Base-by-base conservation (phyloP, 1,140 invertebrate species). In the Rhynchophorus ferrugineus region DNA sequence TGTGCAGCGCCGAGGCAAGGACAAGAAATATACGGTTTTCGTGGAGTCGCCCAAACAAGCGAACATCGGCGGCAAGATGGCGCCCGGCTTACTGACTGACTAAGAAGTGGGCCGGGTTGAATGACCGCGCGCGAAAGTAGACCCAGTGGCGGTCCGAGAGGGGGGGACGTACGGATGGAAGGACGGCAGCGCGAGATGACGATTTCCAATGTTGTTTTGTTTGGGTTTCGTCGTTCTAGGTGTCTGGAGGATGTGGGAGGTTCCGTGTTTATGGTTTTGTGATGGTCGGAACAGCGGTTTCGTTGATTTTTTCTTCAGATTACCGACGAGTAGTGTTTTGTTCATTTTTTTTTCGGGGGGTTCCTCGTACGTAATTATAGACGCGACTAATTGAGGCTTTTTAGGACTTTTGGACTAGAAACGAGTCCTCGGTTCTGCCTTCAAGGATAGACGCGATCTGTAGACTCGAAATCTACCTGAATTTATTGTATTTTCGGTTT, bases 1-100 rank as follows among this genome's bases (percentile, higher is more conserved):
- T n/a, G n/a, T n/a, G n/a, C n/a, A n/a, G 24, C 24, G 24, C 24
- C 24, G 11, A 11, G n/a, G n/a, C n/a, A n/a, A 29, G 24, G 24
- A 29, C 24, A 29, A 5, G 24, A 29, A 29, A 29, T 29, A 21
- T 19, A n/a, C 13, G 8, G 9, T 53, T 53, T 39, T 41, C 21
- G 44, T 24, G 18, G 50, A 53, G 41, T 29, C 14, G 29, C 19
- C 50, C 52, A 54, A 54, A 48, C 45, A 54, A 44, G 38, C 43
- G 44, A 54, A 38, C 52, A 54, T 43, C 52, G 52, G 17, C 52
- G 45, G 45, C 52, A 54, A 54, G 45, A 54, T 54, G 52, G 52
- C 52, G 52, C 52, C 52, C 52, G 45, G 45, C 52, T 55, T 55
- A 55, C 53, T 55, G 46, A 55, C 46, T 49, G 46, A 49, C 46